Evolutionary conservation across 2,797 vertebrate genomes (phyloP), one percentile per base, ranked within the genome.

Genomic region (Pyrocephalus nanus): DNA sequence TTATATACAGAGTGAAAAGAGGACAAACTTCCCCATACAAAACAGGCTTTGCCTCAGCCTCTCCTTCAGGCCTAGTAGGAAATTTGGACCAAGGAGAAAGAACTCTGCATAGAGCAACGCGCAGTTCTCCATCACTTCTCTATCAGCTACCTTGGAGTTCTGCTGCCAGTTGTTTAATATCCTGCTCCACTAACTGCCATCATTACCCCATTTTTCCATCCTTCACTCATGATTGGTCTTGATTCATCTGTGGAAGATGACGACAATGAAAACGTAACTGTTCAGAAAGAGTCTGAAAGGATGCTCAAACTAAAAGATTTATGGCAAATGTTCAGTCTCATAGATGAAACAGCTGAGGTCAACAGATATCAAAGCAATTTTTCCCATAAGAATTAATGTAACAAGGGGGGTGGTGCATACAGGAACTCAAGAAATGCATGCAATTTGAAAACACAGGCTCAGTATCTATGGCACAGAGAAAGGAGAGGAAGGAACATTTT

Each of bases 161-260:
- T 86, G 61, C 83, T 70, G 64, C 83, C 88, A 73, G 5, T 53
- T 3, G 25, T 71, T 95, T 94, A 94, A 95, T 82, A 90, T 64
- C 80, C 55, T 88, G 86, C 78, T 94, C 86, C 0, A 8, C 61
- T 93, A 88, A 82, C 92, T 92, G 94, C 81, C 93, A 93, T 86
- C 86, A 93, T 95, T 73, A 73, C 53, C 51, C 51, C 67, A 60
- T 73, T 88, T 88, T 93, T 95, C 92, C 73, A 95, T 90, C 88
- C 83, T 94, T 96, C 92, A 95, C 45, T 65, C 64, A 86, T 95
- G 92, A 93, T 79, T 82, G 86, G 87, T 92, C 86, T 92, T 93
- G 92, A 95, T 88, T 90, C 80, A 95, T 93, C 83, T 82, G 48
- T 94, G 64, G 86, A 94, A 93, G 88, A 93, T 95, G 88, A 96